These are phyloP conservation scores for Allobates femoralis DNA, from an alignment of 2,797 vertebrate genomes.

Conservation along the genomic window DNA sequence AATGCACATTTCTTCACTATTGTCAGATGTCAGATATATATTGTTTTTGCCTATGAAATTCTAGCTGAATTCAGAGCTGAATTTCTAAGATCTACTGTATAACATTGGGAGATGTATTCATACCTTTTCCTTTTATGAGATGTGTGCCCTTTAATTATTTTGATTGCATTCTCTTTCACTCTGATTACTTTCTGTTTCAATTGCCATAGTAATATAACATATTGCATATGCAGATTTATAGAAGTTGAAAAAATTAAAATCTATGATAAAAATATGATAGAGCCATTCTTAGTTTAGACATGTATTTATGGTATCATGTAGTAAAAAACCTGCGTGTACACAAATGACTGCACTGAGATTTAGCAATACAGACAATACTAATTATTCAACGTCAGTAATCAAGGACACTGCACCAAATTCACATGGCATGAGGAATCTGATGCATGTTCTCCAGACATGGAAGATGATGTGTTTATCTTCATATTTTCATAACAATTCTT, in stretches of 20 bases:
- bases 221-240: conserved; percentile 11
- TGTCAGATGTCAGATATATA: neutral
- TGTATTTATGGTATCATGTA: no score
- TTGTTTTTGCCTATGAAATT: neutral
- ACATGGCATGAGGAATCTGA: no score
- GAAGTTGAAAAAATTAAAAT: neutral
- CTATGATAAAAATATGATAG: neutral
- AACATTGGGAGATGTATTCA: neutral
- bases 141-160: conserved; percentile 12
- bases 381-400: no score
- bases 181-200: neutral
- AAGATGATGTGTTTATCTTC: no score
- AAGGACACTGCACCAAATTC: no score
- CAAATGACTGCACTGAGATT: no score
- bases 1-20: neutral
- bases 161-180: conserved; percentile 10
- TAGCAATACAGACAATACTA: no score
- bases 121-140: neutral
- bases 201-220: neutral
- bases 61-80: neutral
- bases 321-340: no score
- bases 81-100: neutral
- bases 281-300: neutral
- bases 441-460: no score
- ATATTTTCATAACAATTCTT: no score